phyloP scores from a whole-genome alignment of 2,888 invertebrate genomes.

The Dysmachus trigonus region DNA sequence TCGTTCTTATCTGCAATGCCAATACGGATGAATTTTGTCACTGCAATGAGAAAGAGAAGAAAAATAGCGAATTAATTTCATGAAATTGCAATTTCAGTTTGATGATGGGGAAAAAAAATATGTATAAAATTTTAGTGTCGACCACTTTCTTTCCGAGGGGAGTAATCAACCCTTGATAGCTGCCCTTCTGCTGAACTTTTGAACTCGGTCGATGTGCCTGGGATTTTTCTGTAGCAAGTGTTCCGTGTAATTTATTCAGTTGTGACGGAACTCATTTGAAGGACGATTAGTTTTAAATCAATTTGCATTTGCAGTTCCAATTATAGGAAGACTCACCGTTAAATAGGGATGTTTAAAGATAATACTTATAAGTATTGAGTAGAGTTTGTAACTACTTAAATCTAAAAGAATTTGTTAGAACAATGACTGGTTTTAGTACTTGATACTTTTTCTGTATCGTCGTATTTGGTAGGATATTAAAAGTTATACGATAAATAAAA shows the following conservation, averaged over 20 bases:
- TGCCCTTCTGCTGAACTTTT: not conserved
- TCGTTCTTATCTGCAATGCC: constrained; percentile 99
- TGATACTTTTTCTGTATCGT: too few relatives aligned
- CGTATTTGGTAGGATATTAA: too few relatives aligned
- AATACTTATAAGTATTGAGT: not conserved
- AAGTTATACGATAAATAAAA: too few relatives aligned
- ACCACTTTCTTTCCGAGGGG: not conserved
- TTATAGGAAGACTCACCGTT: not conserved
- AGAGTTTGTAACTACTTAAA: not conserved
- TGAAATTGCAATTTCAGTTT: constrained; percentile 9
- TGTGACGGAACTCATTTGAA: not conserved
- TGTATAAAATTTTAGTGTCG: constrained; percentile 25
- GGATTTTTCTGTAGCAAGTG: not conserved
- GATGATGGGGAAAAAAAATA: not conserved
- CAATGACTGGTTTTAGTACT: too few relatives aligned
- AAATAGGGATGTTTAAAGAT: not conserved
- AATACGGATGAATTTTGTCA: constrained; percentile 97
- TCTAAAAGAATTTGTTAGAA: not conserved
- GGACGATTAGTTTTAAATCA: not conserved
- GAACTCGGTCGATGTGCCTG: not conserved
- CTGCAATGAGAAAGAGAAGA: constrained; percentile 69
- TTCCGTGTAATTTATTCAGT: constrained; percentile 2
- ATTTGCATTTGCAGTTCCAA: not conserved
- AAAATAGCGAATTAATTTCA: not conserved
- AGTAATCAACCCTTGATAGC: not conserved